Evolutionary conservation across 2,113 vertebrate species (phyloP).

Genomic region (Hiodon alosoides): DNA sequence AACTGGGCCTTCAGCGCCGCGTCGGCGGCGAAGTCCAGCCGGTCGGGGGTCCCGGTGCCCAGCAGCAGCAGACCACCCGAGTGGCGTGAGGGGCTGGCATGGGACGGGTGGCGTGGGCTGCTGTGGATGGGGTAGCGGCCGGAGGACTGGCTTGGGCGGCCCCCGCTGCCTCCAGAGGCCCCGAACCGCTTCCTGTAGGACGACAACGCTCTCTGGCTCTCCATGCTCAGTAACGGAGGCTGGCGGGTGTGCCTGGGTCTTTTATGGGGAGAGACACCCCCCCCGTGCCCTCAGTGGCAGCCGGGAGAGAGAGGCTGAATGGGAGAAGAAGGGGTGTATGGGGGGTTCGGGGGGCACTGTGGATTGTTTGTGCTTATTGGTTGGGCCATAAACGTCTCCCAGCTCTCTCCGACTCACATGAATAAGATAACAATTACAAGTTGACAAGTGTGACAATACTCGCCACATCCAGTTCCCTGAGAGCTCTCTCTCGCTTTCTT

Average conservation of each 20-base stretch:
- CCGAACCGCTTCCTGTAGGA: constrained; percentile 60
- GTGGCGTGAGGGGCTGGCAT: constrained; percentile 47
- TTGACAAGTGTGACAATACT: too few species aligned
- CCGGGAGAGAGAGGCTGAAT: constrained; percentile 43
- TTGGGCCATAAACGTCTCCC: constrained; percentile 50
- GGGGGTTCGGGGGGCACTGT: constrained; percentile 45
- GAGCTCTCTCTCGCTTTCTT: too few species aligned
- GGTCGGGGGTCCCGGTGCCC: constrained; percentile 46
- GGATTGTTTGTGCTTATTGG: constrained; percentile 62
- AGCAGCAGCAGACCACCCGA: constrained; percentile 42
- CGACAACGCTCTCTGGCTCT: constrained; percentile 57
- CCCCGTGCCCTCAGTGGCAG: constrained; percentile 38
- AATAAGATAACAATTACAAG: constrained; percentile 4
- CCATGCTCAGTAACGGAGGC: constrained; percentile 57
- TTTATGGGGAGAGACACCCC: constrained; percentile 52
- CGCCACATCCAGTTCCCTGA: too few species aligned
- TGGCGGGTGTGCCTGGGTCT: constrained; percentile 27
- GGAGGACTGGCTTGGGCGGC: constrained; percentile 37
- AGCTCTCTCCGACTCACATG: constrained; percentile 25
- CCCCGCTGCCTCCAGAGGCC: constrained; percentile 46
- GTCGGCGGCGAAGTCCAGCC: constrained; percentile 76
- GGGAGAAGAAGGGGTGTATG: constrained; percentile 35
- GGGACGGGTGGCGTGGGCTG: constrained; percentile 24
- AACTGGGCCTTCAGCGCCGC: constrained; percentile 76
- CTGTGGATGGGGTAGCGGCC: constrained; percentile 52